Evolutionary conservation across 2,888 invertebrate species (phyloP).

Genomic region (Lamellibrachia satsuma): DNA sequence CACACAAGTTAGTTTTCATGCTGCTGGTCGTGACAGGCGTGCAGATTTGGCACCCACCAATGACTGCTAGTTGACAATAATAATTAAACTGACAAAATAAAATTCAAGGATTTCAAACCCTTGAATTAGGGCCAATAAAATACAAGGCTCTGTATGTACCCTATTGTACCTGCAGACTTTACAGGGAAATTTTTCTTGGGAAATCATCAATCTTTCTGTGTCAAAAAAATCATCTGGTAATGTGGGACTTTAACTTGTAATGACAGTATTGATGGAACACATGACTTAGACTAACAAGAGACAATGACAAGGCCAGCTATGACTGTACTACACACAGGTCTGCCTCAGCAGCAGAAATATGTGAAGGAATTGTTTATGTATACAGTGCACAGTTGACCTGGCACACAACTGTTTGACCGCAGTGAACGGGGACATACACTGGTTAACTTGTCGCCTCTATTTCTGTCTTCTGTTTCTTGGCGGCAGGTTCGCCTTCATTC

Average conservation of each 20-base stretch:
- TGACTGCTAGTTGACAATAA: no score
- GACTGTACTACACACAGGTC: not conserved
- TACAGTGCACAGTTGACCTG: not conserved
- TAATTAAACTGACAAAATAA: no score
- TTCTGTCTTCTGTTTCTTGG: not conserved
- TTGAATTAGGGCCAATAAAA: no score
- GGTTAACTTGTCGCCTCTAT: not conserved
- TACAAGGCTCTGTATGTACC: no score
- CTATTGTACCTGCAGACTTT: not conserved
- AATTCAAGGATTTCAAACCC: no score
- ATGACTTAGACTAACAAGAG: conserved; percentile 6
- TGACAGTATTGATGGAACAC: not conserved
- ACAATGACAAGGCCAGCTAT: not conserved
- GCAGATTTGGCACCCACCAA: no score
- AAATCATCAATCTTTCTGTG: not conserved
- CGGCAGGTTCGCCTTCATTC: not conserved
- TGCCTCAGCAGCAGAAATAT: not conserved
- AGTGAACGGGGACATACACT: not conserved
- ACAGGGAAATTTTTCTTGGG: not conserved
- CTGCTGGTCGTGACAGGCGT: no score
- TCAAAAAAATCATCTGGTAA: not conserved
- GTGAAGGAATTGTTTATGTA: not conserved
- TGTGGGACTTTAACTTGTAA: not conserved
- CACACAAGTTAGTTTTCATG: no score
- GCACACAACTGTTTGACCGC: not conserved